Evolutionary conservation across 2,797 vertebrate species (phyloP), one percentile per base, ranked within the genome.

Genomic region (Gambelia wislizenii): DNA sequence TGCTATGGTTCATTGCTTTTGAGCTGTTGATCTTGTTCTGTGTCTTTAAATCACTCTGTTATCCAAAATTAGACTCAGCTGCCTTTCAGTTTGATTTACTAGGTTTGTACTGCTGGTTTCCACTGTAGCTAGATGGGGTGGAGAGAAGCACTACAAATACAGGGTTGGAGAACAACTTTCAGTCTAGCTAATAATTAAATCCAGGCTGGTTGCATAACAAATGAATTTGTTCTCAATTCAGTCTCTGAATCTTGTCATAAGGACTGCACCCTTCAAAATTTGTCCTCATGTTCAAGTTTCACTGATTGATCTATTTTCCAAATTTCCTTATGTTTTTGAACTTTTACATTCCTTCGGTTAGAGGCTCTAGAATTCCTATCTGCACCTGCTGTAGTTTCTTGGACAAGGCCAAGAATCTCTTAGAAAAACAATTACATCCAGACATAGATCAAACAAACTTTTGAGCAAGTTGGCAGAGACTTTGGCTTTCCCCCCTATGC

Each of bases 31-130:
- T 90, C 52, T 0, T 56, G 56, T 0, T 12, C 0, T 61, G 33
- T 88, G 47, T 0, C 0, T 10, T 0, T 70, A 6, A 1, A 88
- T 82, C 90, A 47, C 83, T 0, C 87, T 75, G 47, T n/a, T 83
- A 89, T 92, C 85, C 85, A 91, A 93, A 95, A 93, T 91, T 89
- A 93, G 90, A 78, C 85, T 89, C 92, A 94, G 90, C 94, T 95
- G 93, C 82, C 87, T 94, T 92, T 92, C 76, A 82, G 94, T 79
- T 79, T 87, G 42, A 78, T 90, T 93, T 90, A 83, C 89, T 83
- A 0, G 88, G 93, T 94, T 87, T 86, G 67, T 80, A 87, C 87
- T 90, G 91, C 78, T 95, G 91, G 20, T 84, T 94, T 94, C 89
- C 78, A 92, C 90, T 92, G 89, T 85, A 83, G 64, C 87, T 90